Base-by-base conservation (phyloP, 1,140 invertebrate species). In the Pseudomyrmex dendroicus region DNA sequence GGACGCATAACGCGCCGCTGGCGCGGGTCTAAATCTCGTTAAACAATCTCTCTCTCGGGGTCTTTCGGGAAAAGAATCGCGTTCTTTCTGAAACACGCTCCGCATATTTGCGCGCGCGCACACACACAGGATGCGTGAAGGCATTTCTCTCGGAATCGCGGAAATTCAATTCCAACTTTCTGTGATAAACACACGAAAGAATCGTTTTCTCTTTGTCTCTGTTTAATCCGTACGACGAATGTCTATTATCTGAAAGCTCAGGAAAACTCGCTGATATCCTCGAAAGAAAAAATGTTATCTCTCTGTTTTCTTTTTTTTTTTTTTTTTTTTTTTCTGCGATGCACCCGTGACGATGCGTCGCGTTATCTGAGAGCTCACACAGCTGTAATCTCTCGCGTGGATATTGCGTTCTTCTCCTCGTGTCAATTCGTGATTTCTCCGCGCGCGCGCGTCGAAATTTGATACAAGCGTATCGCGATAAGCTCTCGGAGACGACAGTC, bases 391-490 rank as follows among this genome's bases (percentile, higher is more conserved):
- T 35, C 35, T 35, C 35, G 35, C 35, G 17, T 46, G 17, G 12
- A 70, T 56, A 59, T 70, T 50, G 64, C 52, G 17, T 70, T 68
- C 7, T 17, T 68, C 52, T 46, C 44, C 8, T 35, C 35, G 35
- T 70, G 10, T 70, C 44, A 57, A 57, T 68, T 44, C 20, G 35
- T 67, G 74, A 77, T 56, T 77, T 77, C 74, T 67, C 9, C 17
- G 25, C 13, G 52, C 17, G 2, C 17, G 8, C 17, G 62, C 44
- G 10, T 2, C 20, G 20, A n/a, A 20, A 54, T 77, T 68, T 50
- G 50, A 68, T 77, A 74, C 12, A 63, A 35, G 5, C 74, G 9
- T 74, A 82, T 82, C 70, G 35, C 54, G 70, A 82, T 76, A 62
- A 76, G 72, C 25, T 20, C 25, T 20, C 8, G 13, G 12, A 82